Conservation (phyloP, 2,888 invertebrate species). For the Holacanthella duospinosa region DNA sequence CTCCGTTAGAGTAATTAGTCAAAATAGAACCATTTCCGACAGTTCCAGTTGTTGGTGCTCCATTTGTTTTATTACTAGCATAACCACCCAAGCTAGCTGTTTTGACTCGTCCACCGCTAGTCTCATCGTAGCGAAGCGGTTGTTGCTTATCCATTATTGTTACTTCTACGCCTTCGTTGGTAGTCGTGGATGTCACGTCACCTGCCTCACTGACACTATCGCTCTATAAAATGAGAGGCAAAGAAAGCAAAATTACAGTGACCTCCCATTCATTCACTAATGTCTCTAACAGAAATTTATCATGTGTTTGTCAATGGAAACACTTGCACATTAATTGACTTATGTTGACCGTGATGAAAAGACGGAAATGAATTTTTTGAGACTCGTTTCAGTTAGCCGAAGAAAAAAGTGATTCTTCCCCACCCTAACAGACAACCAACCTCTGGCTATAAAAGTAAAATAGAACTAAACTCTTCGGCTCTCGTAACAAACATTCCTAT, state of each 20-base stretch:
- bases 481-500: too few species aligned
- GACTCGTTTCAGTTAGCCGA: background rate
- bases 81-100: background rate
- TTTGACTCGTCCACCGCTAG: background rate
- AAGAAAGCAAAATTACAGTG: background rate
- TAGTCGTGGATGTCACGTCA: background rate
- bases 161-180: too few species aligned
- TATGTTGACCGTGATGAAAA: background rate
- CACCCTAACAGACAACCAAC: too few species aligned
- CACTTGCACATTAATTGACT: background rate
- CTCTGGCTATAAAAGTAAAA: background rate
- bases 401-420: background rate
- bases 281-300: too few species aligned
- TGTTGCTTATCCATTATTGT: constrained; percentile 1
- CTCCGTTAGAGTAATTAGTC: constrained; percentile 34
- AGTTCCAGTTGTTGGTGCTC: constrained; percentile 20
- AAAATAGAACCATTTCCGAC: constrained; percentile 13
- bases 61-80: background rate
- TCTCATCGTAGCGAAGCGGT: background rate
- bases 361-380: too few species aligned
- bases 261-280: constrained; percentile 1
- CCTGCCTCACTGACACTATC: background rate
- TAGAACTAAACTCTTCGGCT: background rate
- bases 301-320: too few species aligned
- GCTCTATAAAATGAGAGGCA: background rate